Evolutionary conservation across 2,888 invertebrate genomes (phyloP).

Genomic region (Rhamnusium bicolor): DNA sequence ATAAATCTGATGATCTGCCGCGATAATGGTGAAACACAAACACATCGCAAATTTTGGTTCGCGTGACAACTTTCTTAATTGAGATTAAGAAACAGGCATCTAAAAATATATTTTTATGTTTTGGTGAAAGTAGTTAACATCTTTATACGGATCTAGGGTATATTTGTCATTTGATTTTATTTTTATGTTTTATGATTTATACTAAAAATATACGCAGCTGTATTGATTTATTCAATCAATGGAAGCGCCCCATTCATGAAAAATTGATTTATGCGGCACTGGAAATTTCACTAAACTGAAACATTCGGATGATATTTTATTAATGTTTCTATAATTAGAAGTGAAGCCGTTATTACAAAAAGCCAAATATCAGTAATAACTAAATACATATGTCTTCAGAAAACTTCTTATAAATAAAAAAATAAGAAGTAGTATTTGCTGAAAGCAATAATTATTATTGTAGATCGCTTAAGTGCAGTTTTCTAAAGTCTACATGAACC

Average conservation of each 20-base stretch:
- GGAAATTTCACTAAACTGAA: background rate
- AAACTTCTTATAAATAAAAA: no score
- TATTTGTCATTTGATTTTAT: conserved; percentile 21
- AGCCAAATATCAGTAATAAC: no score
- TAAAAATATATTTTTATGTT: conserved; percentile 52
- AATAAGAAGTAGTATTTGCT: no score
- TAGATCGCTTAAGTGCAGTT: no score
- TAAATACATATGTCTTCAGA: no score
- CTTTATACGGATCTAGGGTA: conserved; percentile 34
- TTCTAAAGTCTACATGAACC: no score
- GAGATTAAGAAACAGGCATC: conserved; percentile 48
- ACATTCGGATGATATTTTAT: background rate
- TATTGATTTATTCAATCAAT: conserved; percentile 45
- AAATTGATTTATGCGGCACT: conserved; percentile 28
- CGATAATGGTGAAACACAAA: conserved; percentile 49
- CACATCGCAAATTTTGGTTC: conserved; percentile 51
- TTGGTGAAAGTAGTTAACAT: conserved; percentile 49
- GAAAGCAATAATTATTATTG: no score
- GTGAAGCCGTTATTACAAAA: background rate
- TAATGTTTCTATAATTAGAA: background rate
- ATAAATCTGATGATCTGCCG: conserved; percentile 49
- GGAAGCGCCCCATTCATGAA: conserved; percentile 45
- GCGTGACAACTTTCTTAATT: conserved; percentile 54
- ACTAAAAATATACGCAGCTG: conserved; percentile 40
- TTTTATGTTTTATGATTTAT: conserved; percentile 37